phyloP scores from a whole-genome alignment of 2,113 vertebrate genomes.

The Trematocara variabile region DNA sequence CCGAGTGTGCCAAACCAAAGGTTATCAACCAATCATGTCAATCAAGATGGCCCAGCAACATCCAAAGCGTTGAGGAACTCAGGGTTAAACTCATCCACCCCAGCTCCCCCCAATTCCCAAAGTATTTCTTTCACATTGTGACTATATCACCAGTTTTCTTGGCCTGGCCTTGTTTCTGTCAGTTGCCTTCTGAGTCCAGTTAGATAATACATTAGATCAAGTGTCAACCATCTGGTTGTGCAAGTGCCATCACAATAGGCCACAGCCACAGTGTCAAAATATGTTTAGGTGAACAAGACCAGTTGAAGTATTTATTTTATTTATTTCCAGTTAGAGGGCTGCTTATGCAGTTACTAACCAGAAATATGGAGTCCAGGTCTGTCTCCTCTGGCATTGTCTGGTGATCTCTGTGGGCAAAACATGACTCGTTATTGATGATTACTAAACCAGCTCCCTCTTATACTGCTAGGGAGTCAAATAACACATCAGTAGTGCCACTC shows the following conservation, averaged over 20 bases:
- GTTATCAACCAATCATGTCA: neutral
- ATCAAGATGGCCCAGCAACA: neutral
- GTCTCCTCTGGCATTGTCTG: neutral
- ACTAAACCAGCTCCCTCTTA: neutral
- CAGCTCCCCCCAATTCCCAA: too few relatives aligned
- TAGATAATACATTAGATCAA: too few relatives aligned
- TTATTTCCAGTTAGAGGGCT: neutral
- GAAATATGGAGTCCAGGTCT: neutral
- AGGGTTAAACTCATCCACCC: neutral
- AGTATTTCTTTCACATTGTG: too few relatives aligned
- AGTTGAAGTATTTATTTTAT: fast-evolving
- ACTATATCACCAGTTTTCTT: too few relatives aligned
- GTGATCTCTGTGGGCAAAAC: fast-evolving
- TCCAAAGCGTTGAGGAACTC: fast-evolving
- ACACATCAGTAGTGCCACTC: fast-evolving
- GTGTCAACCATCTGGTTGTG: too few relatives aligned
- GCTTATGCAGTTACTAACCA: neutral
- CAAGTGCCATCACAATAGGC: too few relatives aligned
- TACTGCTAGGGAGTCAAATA: fast-evolving
- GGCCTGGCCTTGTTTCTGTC: too few relatives aligned
- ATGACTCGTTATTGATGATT: neutral
- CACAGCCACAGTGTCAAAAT: neutral
- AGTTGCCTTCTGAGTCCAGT: too few relatives aligned
- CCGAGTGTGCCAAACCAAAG: neutral
- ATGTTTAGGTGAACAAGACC: fast-evolving